phyloP scores from a whole-genome alignment of 1,140 invertebrate genomes.

The Drosophila lowei region DNA sequence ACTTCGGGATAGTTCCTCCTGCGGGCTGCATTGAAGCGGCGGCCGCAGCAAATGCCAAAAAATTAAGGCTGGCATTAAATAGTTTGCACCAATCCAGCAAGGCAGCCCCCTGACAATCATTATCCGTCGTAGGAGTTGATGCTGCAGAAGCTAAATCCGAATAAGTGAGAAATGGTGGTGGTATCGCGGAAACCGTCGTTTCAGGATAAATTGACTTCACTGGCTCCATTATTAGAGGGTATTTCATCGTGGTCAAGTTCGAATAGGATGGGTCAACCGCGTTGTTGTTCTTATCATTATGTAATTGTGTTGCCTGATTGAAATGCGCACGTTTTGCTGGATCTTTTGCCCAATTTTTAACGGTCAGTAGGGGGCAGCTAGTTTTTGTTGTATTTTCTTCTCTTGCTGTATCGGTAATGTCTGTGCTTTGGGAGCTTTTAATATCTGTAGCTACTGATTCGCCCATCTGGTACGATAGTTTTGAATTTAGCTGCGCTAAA shows the following conservation, averaged over 20 bases:
- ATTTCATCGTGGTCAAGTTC: conserved; percentile 59
- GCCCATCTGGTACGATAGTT: conserved; percentile 48
- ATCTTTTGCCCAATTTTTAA: conserved; percentile 84
- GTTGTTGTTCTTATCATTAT: conserved; percentile 69
- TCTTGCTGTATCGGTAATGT: neutral
- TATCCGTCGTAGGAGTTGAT: conserved; percentile 70
- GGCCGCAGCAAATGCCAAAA: conserved; percentile 69
- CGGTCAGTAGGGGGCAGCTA: conserved; percentile 61
- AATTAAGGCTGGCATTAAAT: conserved; percentile 84
- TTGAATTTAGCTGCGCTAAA: conserved; percentile 65
- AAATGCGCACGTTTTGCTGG: conserved; percentile 59
- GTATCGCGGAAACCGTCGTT: conserved; percentile 26
- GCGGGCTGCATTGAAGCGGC: conserved; percentile 66
- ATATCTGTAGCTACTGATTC: conserved; percentile 48
- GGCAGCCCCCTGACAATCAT: conserved; percentile 79
- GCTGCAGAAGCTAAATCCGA: conserved; percentile 34
- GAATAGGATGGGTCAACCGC: conserved; percentile 51
- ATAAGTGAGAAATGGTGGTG: conserved; percentile 38
- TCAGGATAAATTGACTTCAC: conserved; percentile 11
- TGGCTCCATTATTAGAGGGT: conserved; percentile 63
- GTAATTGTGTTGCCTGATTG: conserved; percentile 37
- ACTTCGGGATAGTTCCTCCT: conserved; percentile 12
- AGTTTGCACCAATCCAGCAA: conserved; percentile 90
- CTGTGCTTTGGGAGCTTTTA: conserved; percentile 8
- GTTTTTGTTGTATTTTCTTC: conserved; percentile 48